Evolutionary conservation across 2,113 vertebrate species (phyloP).

Genomic region (human): DNA sequence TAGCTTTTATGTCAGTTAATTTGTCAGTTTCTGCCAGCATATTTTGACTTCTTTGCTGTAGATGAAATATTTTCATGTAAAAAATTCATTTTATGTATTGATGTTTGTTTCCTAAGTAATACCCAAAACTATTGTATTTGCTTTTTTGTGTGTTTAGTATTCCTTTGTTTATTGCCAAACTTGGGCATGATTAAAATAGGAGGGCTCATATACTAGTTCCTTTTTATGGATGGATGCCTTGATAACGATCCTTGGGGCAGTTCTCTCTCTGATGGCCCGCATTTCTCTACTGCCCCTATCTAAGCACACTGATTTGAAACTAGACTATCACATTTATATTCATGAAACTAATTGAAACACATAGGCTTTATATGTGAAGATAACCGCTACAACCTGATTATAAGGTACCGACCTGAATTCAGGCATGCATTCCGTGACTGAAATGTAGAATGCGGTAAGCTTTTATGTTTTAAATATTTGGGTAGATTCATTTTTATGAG

Average conservation of each 20-base stretch:
- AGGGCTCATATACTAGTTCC: background rate
- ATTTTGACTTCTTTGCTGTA: background rate
- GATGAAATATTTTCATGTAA: background rate
- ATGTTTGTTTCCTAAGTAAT: background rate
- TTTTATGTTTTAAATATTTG: background rate
- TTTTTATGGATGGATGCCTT: background rate
- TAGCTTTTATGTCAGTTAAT: background rate
- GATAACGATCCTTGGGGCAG: background rate
- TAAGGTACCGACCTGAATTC: background rate
- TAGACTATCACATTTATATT: background rate
- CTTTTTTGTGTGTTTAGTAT: background rate
- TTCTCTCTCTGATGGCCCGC: background rate
- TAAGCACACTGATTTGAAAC: background rate
- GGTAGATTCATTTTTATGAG: background rate
- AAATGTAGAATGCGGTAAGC: background rate
- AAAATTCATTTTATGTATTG: background rate
- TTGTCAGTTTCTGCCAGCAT: slow-evolving; percentile 9
- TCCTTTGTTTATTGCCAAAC: background rate
- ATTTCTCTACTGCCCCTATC: background rate
- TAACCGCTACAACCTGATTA: background rate
- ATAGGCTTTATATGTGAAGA: background rate
- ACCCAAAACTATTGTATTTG: background rate
- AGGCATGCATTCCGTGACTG: background rate
- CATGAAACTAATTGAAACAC: background rate
- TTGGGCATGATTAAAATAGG: background rate